Evolutionary conservation across 2,797 vertebrate genomes (phyloP).

Genomic region (Notamacropus eugenii): DNA sequence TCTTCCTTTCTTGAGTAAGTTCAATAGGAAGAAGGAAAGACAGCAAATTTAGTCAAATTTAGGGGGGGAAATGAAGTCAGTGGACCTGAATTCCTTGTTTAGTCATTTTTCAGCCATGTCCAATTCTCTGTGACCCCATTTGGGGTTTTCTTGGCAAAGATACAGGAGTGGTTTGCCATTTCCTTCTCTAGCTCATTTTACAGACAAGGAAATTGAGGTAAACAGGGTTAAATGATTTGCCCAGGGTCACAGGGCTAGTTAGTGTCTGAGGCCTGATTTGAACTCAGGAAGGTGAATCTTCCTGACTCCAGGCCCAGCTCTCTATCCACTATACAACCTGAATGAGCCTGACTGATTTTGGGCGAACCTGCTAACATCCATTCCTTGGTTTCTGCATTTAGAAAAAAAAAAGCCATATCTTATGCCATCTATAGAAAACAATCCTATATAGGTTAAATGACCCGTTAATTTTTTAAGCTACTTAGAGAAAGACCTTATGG

Average conservation of each 20-base stretch:
- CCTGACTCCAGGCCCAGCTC: not conserved
- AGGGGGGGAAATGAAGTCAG: not conserved
- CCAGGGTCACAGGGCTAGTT: constrained; percentile 7
- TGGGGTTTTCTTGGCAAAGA: not conserved
- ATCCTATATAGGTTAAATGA: not conserved
- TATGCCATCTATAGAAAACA: not conserved
- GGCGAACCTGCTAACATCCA: not conserved
- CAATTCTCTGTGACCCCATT: not conserved
- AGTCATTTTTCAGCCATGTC: not conserved
- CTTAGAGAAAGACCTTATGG: not conserved
- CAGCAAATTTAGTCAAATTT: not conserved
- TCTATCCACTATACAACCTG: not conserved
- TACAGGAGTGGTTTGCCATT: not conserved
- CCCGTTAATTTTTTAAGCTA: not conserved
- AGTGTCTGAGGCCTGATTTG: constrained; percentile 13
- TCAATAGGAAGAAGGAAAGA: not conserved
- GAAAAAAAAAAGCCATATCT: not conserved
- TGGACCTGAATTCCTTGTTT: not conserved
- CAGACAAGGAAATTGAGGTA: not conserved
- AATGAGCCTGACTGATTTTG: not conserved
- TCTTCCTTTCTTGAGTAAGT: not conserved
- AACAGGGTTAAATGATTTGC: not conserved
- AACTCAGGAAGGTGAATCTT: constrained; percentile 27
- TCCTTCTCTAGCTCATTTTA: not conserved
- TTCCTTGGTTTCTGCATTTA: not conserved